phyloP scores from a whole-genome alignment of 2,888 invertebrate genomes.

The Xestia rhomboidea region DNA sequence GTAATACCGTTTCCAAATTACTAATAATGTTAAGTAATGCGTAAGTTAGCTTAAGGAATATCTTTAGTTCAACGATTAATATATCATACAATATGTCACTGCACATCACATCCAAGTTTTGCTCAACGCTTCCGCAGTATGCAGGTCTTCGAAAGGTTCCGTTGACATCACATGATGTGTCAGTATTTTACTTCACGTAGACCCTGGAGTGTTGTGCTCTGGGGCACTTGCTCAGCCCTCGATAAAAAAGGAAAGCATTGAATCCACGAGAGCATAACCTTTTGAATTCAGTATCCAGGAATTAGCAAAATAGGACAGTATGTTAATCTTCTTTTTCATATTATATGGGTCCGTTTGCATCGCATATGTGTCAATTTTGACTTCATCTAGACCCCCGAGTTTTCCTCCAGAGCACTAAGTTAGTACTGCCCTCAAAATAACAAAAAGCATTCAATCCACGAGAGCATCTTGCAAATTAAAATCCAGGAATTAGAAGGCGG shows the following conservation, averaged over 20 bases:
- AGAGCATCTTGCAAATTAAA: neutral
- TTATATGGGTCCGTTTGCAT: constrained; percentile 1
- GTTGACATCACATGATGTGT: constrained; percentile 35
- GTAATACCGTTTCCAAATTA: constrained; percentile 74
- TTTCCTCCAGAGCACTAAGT: neutral
- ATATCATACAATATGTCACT: constrained; percentile 79
- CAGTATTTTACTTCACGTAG: constrained; percentile 31
- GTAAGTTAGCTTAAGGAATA: constrained; percentile 87
- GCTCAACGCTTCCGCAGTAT: constrained; percentile 68
- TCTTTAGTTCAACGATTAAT: constrained; percentile 83
- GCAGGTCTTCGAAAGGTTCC: constrained; percentile 14
- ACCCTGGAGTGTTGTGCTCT: neutral
- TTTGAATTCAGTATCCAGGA: neutral
- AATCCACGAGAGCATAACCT: neutral
- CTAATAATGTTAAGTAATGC: constrained; percentile 89
- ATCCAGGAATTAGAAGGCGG: too few species aligned
- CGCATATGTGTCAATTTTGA: constrained; percentile 40
- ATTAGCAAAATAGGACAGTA: neutral
- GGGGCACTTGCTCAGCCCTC: neutral
- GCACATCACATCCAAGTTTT: constrained; percentile 80
- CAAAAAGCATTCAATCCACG: neutral
- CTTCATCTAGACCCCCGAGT: neutral
- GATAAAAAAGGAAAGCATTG: neutral
- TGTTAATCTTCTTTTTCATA: neutral
- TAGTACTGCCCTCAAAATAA: neutral